Conservation (phyloP, 2,888 invertebrate species). For the Adelphocoris suturalis region DNA sequence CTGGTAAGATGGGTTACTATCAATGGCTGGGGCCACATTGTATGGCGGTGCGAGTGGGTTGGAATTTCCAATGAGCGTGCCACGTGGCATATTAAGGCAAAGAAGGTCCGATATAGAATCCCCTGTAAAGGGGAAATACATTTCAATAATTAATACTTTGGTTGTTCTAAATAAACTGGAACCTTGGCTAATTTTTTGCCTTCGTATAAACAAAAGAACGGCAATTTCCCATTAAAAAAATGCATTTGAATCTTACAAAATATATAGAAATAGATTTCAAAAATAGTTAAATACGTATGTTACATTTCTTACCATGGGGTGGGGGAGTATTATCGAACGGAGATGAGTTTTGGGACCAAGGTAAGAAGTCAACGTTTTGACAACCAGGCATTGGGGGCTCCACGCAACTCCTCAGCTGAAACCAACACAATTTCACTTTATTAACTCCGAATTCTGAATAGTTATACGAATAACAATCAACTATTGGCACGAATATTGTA, state of each 20-base stretch:
- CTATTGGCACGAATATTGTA: not conserved
- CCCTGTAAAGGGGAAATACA: conserved; percentile 30
- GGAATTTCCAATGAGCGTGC: conserved; percentile 73
- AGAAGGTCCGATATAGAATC: conserved; percentile 72
- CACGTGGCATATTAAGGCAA: conserved; percentile 73
- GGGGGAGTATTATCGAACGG: conserved; percentile 74
- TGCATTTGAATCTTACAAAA: too few relatives aligned
- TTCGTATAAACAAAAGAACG: not conserved
- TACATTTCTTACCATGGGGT: conserved; percentile 69
- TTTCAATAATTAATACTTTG: not conserved
- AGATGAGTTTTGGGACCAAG: conserved; percentile 73
- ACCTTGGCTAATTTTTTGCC: not conserved
- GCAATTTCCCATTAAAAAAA: not conserved
- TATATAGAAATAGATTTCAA: too few relatives aligned
- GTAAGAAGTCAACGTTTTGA: conserved; percentile 70
- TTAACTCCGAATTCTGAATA: not conserved
- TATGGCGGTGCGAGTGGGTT: conserved; percentile 69
- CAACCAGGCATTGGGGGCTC: conserved; percentile 65
- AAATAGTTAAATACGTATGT: not conserved
- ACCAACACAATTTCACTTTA: not conserved
- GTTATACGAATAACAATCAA: not conserved
- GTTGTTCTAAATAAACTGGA: too few relatives aligned
- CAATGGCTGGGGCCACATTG: conserved; percentile 64
- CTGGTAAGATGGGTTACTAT: conserved; percentile 70
- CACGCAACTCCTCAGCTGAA: conserved; percentile 54